Conservation (phyloP, 2,888 invertebrate genomes). For the Cyrtodaria siliqua region DNA sequence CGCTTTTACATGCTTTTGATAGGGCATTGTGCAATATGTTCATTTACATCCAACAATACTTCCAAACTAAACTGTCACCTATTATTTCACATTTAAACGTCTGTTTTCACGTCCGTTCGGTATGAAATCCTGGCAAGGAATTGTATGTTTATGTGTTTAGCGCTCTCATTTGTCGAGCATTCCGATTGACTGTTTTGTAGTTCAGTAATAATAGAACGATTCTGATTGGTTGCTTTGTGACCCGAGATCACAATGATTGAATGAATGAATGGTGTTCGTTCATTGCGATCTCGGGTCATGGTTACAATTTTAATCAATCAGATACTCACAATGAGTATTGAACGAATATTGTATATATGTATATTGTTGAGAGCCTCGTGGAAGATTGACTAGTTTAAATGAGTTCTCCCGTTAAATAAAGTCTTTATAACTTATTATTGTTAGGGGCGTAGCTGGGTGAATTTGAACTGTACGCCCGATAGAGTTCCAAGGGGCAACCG, state of each 20-base stretch:
- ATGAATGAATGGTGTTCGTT: too few species aligned
- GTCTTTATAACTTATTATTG: too few species aligned
- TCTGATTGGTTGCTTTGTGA: conserved; percentile 66
- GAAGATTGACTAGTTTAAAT: too few species aligned
- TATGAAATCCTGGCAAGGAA: conserved; percentile 49
- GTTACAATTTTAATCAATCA: too few species aligned
- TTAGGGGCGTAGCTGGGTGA: too few species aligned
- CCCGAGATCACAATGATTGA: conserved; percentile 56
- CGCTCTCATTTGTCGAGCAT: conserved; percentile 49
- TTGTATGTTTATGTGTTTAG: conserved; percentile 56
- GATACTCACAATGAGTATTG: too few species aligned
- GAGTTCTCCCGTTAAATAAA: too few species aligned
- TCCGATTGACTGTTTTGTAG: conserved; percentile 67
- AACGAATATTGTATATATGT: too few species aligned
- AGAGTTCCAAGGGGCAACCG: too few species aligned
- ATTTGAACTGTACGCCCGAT: too few species aligned
- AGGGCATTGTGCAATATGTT: conserved; percentile 71
- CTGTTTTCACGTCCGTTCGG: conserved; percentile 4
- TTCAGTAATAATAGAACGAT: conserved; percentile 24
- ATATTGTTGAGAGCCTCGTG: too few species aligned
- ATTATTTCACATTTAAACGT: conserved; percentile 27
- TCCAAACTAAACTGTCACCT: conserved; percentile 43
- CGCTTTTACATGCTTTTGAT: conserved; percentile 73
- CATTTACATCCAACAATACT: conserved; percentile 21
- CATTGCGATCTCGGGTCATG: too few species aligned